Evolutionary conservation across 2,797 vertebrate species (phyloP), one percentile per base, ranked within the genome.

Genomic region (Semaprochilodus insignis): DNA sequence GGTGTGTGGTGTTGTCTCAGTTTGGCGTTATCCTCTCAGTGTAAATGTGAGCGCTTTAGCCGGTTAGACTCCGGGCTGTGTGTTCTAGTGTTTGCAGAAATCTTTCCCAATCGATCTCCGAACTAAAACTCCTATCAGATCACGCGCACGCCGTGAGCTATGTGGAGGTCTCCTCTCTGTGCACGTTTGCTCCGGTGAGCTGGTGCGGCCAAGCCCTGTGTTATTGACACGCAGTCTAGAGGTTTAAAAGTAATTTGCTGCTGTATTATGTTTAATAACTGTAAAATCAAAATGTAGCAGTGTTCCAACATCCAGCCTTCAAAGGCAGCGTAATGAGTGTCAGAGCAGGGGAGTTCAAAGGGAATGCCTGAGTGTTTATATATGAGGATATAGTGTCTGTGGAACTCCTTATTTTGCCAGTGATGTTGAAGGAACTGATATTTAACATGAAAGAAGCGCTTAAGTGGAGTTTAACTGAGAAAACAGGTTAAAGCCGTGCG

Each of bases 311-410:
- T 92, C 85, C 90, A 83, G 87, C 91, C 93, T 95, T 94, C 93
- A 95, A 94, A 94, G 93, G 89, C 88, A 81, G 81, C 81, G 76
- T 94, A 95, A 94, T 94, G 92, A 95, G 90, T 85, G 81, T 86
- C 88, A 89, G 90, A 71, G 60, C 72, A 78, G 87, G 83, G 88
- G 85, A 93, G 93, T 95, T 95, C 93, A 95, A 94, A 95, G 91
- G 90, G 93, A 95, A 94, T 95, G 86, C 83, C 78, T 88, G 88
- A 95, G 92, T 94, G 91, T 95, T 94, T 94, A 88, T 93, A 89
- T 93, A 88, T 91, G 90, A 88, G 89, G 88, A 89, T 78, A 81
- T 87, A 92, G 90, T 40, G 87, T 84, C 72, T 60, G 86, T 90
- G 88, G 88, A 91, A 88, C 84, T 90, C 86, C 86, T 90, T 88